Evolutionary conservation across 2,113 vertebrate species (phyloP).

Genomic region (Pelecanoides urinatrix): DNA sequence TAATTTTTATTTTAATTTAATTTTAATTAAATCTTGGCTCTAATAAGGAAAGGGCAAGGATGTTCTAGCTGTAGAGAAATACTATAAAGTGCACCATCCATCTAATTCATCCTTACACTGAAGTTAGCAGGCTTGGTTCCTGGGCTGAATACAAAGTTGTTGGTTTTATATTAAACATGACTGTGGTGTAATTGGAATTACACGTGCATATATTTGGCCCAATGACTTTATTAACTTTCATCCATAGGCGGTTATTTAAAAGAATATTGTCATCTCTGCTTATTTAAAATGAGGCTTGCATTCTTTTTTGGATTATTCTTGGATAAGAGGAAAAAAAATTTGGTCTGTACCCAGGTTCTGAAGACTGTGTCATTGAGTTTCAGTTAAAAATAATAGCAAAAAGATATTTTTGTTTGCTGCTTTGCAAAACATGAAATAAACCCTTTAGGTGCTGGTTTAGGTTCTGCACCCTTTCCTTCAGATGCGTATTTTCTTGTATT

Average conservation of each 20-base stretch:
- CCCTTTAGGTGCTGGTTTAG: background rate
- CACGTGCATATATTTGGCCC: constrained; percentile 21
- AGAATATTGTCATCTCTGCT: constrained; percentile 3
- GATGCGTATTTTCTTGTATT: background rate
- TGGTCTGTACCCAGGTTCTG: background rate
- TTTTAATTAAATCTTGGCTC: constrained; percentile 40
- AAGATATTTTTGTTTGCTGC: background rate
- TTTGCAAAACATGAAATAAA: background rate
- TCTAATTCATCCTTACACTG: background rate
- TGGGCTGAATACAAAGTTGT: background rate
- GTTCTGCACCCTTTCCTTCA: background rate
- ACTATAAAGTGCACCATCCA: background rate
- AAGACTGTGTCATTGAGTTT: background rate
- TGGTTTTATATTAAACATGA: constrained; percentile 25
- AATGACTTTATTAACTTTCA: constrained; percentile 49
- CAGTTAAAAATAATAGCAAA: background rate
- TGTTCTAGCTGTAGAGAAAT: background rate
- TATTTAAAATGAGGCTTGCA: background rate
- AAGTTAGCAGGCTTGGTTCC: background rate
- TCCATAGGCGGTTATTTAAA: constrained; percentile 23
- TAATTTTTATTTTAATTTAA: constrained; percentile 46
- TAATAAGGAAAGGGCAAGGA: constrained; percentile 18
- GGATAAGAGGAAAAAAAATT: background rate
- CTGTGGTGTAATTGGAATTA: constrained; percentile 31
- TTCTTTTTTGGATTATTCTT: background rate